Base-by-base conservation (phyloP, 2,888 invertebrate genomes). In the Drosophila melanocephala region DNA sequence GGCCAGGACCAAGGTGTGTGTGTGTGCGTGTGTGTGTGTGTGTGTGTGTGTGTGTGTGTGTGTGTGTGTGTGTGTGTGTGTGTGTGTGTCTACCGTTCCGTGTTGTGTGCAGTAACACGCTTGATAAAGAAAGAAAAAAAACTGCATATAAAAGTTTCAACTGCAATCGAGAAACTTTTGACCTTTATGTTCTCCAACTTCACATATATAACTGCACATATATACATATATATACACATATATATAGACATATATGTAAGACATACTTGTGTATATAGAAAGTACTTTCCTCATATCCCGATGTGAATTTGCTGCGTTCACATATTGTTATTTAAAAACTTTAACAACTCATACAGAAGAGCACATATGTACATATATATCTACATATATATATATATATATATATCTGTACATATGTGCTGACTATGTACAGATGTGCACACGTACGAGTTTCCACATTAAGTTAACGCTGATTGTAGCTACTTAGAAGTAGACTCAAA, bases 131-230 rank as follows among this genome's bases (percentile, higher is more conserved):
- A 81, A 74, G 72, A 76, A 77, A 57, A 57, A 76, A 72, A 79
- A 75, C 78, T 85, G 88, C 83, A 83, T 67, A 75, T 16, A 74
- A 87, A 85, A 81, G 72, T 91, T 89, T 83, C 77, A 73, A 76
- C 80, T 84, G 89, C 87, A 83, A 88, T 77, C 89, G 85, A 87
- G 87, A 84, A 91, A 89, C 88, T 89, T 89, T 87, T 91, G 86
- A 91, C 91, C 91, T 89, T 89, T 89, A 79, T 88, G 79, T 69
- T 79, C 75, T 73, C 68, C 70, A 81, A 78, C 76, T 75, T 58
- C 47, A 72, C 59, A 66, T 60, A 72, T 64, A 65, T 57, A 70
- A 30, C 42, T 47, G 22, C 50, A 39, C 14, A 52, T 62, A 47
- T 32, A 52, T 26, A 53, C 62, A 35, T 53, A 67, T 22, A 79